These are phyloP conservation scores for Scolanthus callimorphus DNA, from an alignment of 92 coral and sea anemone species.

Conservation along the genomic window DNA sequence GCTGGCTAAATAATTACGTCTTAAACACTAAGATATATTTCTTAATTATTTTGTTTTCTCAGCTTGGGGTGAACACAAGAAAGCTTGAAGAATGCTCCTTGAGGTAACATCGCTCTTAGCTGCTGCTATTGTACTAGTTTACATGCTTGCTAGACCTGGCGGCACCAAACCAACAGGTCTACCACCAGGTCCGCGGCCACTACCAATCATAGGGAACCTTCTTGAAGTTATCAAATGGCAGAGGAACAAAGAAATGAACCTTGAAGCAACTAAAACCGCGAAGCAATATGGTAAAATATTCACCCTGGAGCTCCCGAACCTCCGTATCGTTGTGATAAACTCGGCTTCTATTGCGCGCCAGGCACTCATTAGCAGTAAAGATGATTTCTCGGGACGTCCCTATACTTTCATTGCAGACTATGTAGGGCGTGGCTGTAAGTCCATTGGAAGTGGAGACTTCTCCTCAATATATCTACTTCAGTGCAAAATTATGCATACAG, in stretches of 20 bases:
- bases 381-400: slow-evolving; percentile 59
- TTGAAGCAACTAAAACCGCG: slow-evolving; percentile 34
- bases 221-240: slow-evolving; percentile 17
- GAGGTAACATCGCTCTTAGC: no score
- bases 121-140: no score
- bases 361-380: slow-evolving; percentile 46
- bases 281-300: no score
- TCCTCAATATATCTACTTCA: slow-evolving; percentile 31
- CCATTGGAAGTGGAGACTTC: slow-evolving; percentile 44
- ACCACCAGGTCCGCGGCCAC: slow-evolving; percentile 56
- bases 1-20: no score
- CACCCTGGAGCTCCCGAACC: no score
- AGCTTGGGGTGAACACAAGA: no score
- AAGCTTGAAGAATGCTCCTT: no score
- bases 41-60: no score
- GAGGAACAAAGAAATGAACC: slow-evolving; percentile 31
- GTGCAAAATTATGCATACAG: slow-evolving; percentile 56
- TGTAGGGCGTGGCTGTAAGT: slow-evolving; percentile 32
- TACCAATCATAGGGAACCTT: slow-evolving; percentile 49
- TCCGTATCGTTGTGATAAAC: slow-evolving; percentile 34
- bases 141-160: no score
- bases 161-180: slow-evolving; percentile 3
- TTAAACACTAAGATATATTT: no score
- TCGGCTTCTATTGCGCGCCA: slow-evolving; percentile 47
- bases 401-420: slow-evolving; percentile 13